Base-by-base conservation (phyloP, 2,888 invertebrate species). In the Hirtodrosophila confusa region DNA sequence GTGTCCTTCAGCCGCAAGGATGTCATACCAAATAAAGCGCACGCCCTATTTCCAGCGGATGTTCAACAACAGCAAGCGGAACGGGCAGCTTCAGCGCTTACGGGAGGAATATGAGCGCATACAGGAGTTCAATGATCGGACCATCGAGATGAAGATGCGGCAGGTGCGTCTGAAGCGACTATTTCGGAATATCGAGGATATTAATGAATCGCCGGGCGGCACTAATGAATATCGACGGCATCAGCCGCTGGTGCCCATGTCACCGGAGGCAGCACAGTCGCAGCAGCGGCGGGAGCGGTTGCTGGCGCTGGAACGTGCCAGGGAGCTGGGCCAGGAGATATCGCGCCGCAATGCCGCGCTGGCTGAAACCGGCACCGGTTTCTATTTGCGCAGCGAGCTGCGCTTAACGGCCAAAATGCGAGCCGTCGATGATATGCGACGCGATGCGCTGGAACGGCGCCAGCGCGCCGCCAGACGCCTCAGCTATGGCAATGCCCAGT, bases 61-160 rank as follows among this genome's bases (percentile, higher is more conserved):
- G 54, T 61, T 80, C 53, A 69, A 57, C 23, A 78, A 75, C 4
- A 89, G 88, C 68, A 82, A 77, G 23, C 74, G 71, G 11, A 89
- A 89, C 49, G 89, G 88, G 0, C 79, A 89, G 47, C 49, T 90
- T 57, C 86, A 89, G 66, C 68, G 62, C 0, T 64, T 90, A 24
- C 80, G 89, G 10, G 86, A 89, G 43, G 90, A 90, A 61, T 90
- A 86, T 27, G 89, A 90, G 17, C 85, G 88, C 7, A 85, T 89
- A 0, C 80, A 84, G 51, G 83, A 87, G 45, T 80, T 88, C 56
- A 84, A 89, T 17, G 88, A 88, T 45, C 85, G 70, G 27, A 79
- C 88, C 17, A 86, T 89, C 23, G 89, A 89, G 56, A 75, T 74
- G 37, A 88, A 84, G 62, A 89, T 89, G 88, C 86, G 90, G 0